phyloP scores from a whole-genome alignment of 2,888 invertebrate species.

The Epinotia demarniana region DNA sequence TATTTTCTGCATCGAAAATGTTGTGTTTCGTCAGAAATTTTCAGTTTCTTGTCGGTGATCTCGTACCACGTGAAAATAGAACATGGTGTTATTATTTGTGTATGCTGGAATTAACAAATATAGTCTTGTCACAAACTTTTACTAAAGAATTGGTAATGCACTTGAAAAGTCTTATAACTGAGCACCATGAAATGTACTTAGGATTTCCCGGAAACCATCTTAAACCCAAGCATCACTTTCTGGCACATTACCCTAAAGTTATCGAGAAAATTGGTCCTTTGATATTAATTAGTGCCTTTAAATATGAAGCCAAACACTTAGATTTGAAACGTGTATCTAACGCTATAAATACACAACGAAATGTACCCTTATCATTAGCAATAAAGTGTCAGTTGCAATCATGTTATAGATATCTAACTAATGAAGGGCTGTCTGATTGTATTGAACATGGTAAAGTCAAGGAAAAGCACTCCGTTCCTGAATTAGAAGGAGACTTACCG shows the following conservation, averaged over 20 bases:
- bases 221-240: neutral
- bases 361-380: slow-evolving; percentile 27
- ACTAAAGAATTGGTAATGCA: slow-evolving; percentile 6
- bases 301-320: slow-evolving; percentile 3
- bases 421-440: too few relatives aligned
- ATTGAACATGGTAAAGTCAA: too few relatives aligned
- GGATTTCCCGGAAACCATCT: neutral
- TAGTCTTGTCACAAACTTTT: slow-evolving; percentile 11
- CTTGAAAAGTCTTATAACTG: neutral
- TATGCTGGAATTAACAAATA: slow-evolving; percentile 6
- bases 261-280: neutral
- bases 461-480: neutral
- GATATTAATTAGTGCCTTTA: neutral
- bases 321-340: neutral
- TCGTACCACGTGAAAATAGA: neutral
- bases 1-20: slow-evolving; percentile 32
- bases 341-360: slow-evolving; percentile 6
- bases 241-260: neutral
- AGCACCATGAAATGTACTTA: neutral
- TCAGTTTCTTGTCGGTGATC: slow-evolving; percentile 30
- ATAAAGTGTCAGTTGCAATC: slow-evolving; percentile 18
- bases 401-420: too few relatives aligned
- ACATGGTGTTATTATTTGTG: neutral
- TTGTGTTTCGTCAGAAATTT: slow-evolving; percentile 29
- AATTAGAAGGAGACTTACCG: slow-evolving; percentile 9